Conservation (phyloP, 1,140 invertebrate genomes). For the Drosophila arawakana region DNA sequence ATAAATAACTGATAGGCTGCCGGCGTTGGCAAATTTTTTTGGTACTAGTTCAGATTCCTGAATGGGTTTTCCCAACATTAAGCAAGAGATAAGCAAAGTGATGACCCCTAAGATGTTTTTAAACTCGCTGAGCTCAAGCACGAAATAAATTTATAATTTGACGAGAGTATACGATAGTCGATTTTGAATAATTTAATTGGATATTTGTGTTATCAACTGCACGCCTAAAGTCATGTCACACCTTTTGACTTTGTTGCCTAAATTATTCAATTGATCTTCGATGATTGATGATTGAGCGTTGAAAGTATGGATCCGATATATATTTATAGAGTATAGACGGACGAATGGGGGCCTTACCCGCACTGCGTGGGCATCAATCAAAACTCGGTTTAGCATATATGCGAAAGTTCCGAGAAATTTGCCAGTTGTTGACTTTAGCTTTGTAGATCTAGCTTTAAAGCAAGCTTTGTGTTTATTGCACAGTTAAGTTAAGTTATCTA, state of each 20-base stretch:
- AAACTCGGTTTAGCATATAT: constrained; percentile 20
- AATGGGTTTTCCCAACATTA: background rate
- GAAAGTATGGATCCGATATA: background rate
- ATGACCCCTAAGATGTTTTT: no score
- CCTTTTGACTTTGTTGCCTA: constrained; percentile 11
- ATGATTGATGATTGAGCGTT: constrained; percentile 23
- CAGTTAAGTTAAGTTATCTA: constrained; percentile 36
- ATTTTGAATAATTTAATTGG: background rate
- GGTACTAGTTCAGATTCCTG: constrained; percentile 50
- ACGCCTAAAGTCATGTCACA: constrained; percentile 9
- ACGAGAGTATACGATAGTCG: background rate
- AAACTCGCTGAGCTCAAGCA: background rate
- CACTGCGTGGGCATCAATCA: constrained; percentile 24
- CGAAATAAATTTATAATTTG: background rate
- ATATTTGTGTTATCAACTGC: constrained; percentile 7
- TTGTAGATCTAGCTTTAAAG: constrained; percentile 21
- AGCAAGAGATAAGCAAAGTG: background rate
- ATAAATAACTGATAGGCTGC: constrained; percentile 63
- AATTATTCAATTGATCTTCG: constrained; percentile 1
- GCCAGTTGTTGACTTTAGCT: constrained; percentile 17
- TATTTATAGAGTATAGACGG: background rate
- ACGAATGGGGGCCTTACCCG: constrained; percentile 15
- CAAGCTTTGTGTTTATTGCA: constrained; percentile 41
- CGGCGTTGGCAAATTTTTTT: constrained; percentile 49
- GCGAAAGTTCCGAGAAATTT: constrained; percentile 28